Evolutionary conservation across 2,888 invertebrate species (phyloP).

Genomic region (Netelia melanura): DNA sequence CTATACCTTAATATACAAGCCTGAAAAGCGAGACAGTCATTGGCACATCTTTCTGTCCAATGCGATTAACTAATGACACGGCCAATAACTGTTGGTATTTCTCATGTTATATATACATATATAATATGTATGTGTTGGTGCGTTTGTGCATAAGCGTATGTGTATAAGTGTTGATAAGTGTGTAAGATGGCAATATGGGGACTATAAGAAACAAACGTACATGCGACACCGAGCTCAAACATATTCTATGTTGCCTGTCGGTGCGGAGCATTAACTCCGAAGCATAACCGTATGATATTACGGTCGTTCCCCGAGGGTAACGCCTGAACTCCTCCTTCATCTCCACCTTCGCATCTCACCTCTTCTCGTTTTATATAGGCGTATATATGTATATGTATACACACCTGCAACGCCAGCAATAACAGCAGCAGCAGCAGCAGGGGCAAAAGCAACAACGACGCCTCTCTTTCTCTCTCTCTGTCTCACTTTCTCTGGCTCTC

Average conservation of each 20-base stretch:
- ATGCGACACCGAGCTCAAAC: constrained; percentile 76
- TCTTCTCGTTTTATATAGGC: constrained; percentile 1
- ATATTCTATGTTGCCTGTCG: constrained; percentile 74
- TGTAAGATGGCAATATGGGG: constrained; percentile 8
- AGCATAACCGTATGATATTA: constrained; percentile 79
- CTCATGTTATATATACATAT: not conserved
- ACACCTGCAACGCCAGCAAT: constrained; percentile 72
- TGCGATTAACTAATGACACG: constrained; percentile 18
- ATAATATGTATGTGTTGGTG: not conserved
- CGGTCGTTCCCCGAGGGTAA: constrained; percentile 72
- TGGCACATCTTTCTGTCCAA: not conserved
- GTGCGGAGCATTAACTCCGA: constrained; percentile 74
- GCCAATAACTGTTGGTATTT: constrained; percentile 17
- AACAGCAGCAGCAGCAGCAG: constrained; percentile 51
- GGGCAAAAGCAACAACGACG: constrained; percentile 61
- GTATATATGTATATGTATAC: constrained; percentile 43
- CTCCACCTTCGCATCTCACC: constrained; percentile 57
- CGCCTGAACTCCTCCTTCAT: constrained; percentile 59
- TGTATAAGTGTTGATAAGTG: not conserved
- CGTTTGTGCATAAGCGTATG: not conserved
- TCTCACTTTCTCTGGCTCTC: constrained; percentile 17
- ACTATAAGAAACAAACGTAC: constrained; percentile 65
- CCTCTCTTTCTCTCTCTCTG: constrained; percentile 42
- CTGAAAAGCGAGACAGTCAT: constrained; percentile 26
- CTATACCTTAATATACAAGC: constrained; percentile 17